A percentile compares a stretch with the other conserved stretches of the same genome.
phyloP scores from a whole-genome alignment of 2,888 invertebrate species.

The Clivina fossor region DNA sequence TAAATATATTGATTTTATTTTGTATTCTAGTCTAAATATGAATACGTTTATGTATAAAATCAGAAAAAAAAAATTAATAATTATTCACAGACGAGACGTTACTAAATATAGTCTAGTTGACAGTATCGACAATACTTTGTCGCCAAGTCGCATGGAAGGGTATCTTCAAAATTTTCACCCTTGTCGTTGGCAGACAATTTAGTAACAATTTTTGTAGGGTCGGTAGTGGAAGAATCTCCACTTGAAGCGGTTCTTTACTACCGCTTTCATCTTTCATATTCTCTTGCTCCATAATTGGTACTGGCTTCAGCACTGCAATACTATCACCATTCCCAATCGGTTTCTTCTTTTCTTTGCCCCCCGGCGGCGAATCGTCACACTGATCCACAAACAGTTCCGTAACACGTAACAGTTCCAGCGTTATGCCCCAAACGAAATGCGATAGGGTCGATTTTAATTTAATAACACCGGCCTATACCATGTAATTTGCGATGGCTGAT shows the following conservation, averaged over 20 bases:
- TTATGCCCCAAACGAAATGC: conserved; percentile 83
- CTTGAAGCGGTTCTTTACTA: conserved; percentile 59
- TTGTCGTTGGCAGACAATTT: conserved; percentile 71
- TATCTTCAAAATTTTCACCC: conserved; percentile 77
- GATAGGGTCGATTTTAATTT: conserved; percentile 64
- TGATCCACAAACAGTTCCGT: conserved; percentile 83
- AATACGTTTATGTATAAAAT: too few relatives aligned
- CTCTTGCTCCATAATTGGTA: conserved; percentile 57
- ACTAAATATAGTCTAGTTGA: too few relatives aligned
- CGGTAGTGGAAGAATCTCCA: conserved; percentile 74
- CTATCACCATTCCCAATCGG: conserved; percentile 61
- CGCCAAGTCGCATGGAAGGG: conserved; percentile 83
- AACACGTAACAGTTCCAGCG: conserved; percentile 76
- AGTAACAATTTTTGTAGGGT: conserved; percentile 73
- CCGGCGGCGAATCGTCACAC: conserved; percentile 59
- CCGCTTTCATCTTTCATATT: conserved; percentile 52
- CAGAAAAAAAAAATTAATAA: too few relatives aligned
- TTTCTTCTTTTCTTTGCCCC: conserved; percentile 47
- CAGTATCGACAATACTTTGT: conserved; percentile 71
- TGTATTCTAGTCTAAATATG: too few relatives aligned
- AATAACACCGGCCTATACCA: conserved; percentile 60
- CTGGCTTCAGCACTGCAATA: conserved; percentile 77
- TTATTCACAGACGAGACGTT: too few relatives aligned
- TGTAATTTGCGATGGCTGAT: conserved; percentile 83
- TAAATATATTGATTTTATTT: too few relatives aligned